phyloP scores from a whole-genome alignment of 2,113 vertebrate genomes.

The Trematomus loennbergii region DNA sequence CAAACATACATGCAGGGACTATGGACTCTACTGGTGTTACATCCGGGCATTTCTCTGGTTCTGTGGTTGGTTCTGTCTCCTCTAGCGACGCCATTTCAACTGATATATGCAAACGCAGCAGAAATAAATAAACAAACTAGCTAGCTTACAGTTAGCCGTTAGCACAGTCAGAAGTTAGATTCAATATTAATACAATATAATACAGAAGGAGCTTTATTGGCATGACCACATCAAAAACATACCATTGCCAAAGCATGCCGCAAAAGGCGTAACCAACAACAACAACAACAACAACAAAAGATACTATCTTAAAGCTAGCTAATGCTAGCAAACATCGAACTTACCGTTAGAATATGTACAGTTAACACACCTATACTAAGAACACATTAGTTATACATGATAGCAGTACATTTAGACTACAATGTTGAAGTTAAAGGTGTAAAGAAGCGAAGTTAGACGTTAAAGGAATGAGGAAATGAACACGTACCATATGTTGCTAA shows the following conservation, averaged over 20 bases:
- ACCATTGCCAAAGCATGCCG: too few relatives aligned
- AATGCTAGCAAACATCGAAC: slow-evolving; percentile 50
- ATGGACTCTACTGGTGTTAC: slow-evolving; percentile 78
- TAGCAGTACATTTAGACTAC: neutral
- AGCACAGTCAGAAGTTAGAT: too few relatives aligned
- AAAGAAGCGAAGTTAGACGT: neutral
- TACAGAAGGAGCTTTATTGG: too few relatives aligned
- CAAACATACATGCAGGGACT: slow-evolving; percentile 93
- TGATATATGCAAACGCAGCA: neutral
- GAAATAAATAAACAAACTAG: neutral
- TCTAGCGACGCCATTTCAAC: slow-evolving; percentile 80
- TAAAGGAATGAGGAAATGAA: neutral
- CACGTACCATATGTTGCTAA: slow-evolving; percentile 50
- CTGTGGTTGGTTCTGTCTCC: slow-evolving; percentile 65
- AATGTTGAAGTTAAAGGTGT: neutral
- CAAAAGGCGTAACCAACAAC: too few relatives aligned
- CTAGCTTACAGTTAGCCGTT: too few relatives aligned
- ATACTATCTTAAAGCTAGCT: neutral
- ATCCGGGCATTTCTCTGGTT: slow-evolving; percentile 62
- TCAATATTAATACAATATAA: too few relatives aligned
- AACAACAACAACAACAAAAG: too few relatives aligned
- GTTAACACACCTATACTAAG: neutral
- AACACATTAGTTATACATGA: neutral
- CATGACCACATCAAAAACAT: too few relatives aligned
- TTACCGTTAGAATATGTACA: neutral